Conservation (phyloP, 2,888 invertebrate genomes). For the Drosophila rellima region DNA sequence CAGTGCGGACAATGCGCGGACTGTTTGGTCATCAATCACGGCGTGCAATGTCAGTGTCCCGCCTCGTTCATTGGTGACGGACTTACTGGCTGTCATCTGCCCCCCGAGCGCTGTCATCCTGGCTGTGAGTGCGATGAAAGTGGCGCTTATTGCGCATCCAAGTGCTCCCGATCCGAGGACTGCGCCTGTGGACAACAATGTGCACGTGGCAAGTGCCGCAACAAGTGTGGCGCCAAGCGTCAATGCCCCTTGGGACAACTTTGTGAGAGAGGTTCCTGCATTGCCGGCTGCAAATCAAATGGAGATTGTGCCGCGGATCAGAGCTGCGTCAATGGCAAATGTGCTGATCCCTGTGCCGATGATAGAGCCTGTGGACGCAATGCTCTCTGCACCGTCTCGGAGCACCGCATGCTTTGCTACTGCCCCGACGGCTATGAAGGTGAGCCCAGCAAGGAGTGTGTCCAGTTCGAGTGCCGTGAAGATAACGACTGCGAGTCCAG, state of each 20-base stretch:
- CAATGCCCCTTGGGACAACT: constrained; percentile 91
- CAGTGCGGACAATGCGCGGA: constrained; percentile 94
- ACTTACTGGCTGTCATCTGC: constrained; percentile 91
- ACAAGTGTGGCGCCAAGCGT: constrained; percentile 89
- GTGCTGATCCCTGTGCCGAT: constrained; percentile 90
- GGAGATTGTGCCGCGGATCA: constrained; percentile 92
- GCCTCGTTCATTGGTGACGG: constrained; percentile 93
- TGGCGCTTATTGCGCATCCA: constrained; percentile 90
- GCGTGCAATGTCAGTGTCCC: constrained; percentile 94
- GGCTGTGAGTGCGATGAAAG: constrained; percentile 93
- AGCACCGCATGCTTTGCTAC: constrained; percentile 93
- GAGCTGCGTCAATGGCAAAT: constrained; percentile 90
- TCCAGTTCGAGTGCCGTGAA: constrained; percentile 91
- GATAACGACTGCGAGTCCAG: constrained; percentile 92
- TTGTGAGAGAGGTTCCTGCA: constrained; percentile 90
- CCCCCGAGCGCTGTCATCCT: constrained; percentile 90
- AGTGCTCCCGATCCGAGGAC: constrained; percentile 89
- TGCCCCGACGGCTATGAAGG: constrained; percentile 95
- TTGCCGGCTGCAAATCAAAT: constrained; percentile 92
- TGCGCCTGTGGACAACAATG: constrained; percentile 95
- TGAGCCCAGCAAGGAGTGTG: constrained; percentile 91
- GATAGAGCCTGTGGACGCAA: constrained; percentile 91
- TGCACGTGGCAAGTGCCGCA: constrained; percentile 90
- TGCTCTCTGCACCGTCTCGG: constrained; percentile 92
- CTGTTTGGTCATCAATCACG: constrained; percentile 93